Percentiles rank a stretch among this genome's conserved stretches.
Evolutionary conservation across 2,113 vertebrate genomes (phyloP).

Genomic region (Perca fluviatilis): DNA sequence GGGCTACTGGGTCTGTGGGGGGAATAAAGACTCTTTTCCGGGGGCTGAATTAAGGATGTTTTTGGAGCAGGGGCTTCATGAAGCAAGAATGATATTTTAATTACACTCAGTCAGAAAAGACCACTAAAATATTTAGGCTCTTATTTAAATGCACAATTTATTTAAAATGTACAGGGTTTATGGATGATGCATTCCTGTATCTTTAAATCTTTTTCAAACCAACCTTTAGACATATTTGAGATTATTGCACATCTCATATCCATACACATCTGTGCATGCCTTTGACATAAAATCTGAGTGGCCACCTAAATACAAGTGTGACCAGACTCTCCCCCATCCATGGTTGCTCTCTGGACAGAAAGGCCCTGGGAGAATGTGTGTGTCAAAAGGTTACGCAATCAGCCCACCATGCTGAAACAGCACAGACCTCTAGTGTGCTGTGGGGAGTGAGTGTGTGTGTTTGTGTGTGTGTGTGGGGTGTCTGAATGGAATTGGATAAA

Average conservation of each 20-base stretch:
- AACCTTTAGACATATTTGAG: not conserved
- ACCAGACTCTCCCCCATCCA: conserved; percentile 20
- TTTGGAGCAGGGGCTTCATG: conserved; percentile 47
- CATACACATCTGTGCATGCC: not conserved
- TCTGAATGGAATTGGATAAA: conserved; percentile 73
- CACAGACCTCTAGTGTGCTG: conserved; percentile 80
- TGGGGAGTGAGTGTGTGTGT: conserved; percentile 43
- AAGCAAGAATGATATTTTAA: conserved; percentile 62
- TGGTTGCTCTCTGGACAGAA: conserved; percentile 45
- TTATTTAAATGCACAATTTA: not conserved
- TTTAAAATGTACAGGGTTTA: not conserved
- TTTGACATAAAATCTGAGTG: not conserved
- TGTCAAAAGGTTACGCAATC: conserved; percentile 85
- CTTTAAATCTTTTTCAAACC: not conserved
- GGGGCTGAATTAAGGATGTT: conserved; percentile 62
- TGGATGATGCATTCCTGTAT: not conserved
- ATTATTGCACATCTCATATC: not conserved
- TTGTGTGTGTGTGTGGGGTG: conserved; percentile 34
- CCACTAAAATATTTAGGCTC: not conserved
- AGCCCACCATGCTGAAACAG: conserved; percentile 72
- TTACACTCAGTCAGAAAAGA: conserved; percentile 25
- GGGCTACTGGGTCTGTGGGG: conserved; percentile 65
- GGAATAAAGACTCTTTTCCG: conserved; percentile 64
- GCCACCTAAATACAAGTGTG: conserved; percentile 13
- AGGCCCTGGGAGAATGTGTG: conserved; percentile 72